Conservation (phyloP, 2,888 invertebrate species). For the Anagyrus pseudococci region DNA sequence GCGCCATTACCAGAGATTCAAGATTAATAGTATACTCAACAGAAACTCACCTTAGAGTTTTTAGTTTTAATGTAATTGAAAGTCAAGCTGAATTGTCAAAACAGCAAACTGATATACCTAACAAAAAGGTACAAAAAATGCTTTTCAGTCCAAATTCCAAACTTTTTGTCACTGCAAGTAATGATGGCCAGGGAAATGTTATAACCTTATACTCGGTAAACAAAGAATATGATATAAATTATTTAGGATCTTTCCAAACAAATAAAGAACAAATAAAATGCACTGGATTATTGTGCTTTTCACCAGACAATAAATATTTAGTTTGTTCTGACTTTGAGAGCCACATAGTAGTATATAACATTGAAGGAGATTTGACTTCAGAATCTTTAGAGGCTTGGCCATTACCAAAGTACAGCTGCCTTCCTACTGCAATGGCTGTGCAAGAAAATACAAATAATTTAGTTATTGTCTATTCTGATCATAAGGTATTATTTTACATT, state of each 20-base stretch:
- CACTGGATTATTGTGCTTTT: constrained; percentile 51
- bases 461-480: constrained; percentile 79
- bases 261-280: constrained; percentile 46
- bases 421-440: constrained; percentile 77
- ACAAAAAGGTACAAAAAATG: constrained; percentile 53
- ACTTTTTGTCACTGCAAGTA: constrained; percentile 49
- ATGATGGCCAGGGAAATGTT: constrained; percentile 42
- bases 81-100: constrained; percentile 50
- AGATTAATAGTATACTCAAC: constrained; percentile 81
- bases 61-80: constrained; percentile 68
- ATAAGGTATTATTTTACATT: constrained; percentile 68
- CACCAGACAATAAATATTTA: constrained; percentile 68
- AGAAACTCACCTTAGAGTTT: constrained; percentile 70
- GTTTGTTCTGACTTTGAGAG: constrained; percentile 73
- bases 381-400: constrained; percentile 60
- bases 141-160: constrained; percentile 56
- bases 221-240: constrained; percentile 46
- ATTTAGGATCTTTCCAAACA: constrained; percentile 48
- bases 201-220: constrained; percentile 51
- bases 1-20: constrained; percentile 75
- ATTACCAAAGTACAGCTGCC: constrained; percentile 74
- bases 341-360: constrained; percentile 72
- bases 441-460: constrained; percentile 68
- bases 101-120: constrained; percentile 50
- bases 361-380: constrained; percentile 44